These are phyloP conservation scores for Martes martes DNA, from an alignment of 2,113 vertebrate species.

Conservation along the genomic window DNA sequence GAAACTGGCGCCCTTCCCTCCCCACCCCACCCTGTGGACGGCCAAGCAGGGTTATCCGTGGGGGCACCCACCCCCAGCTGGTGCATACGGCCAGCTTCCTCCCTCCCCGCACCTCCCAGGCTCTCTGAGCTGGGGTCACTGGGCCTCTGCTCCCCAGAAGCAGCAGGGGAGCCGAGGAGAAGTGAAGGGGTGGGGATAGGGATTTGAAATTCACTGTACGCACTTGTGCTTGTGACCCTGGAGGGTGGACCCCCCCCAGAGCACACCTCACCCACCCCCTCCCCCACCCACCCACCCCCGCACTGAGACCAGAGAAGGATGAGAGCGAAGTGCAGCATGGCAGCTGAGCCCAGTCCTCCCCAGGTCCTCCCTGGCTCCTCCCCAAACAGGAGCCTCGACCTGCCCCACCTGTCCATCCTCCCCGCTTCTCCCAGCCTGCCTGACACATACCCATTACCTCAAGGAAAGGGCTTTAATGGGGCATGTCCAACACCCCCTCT, in stretches of 20 bases:
- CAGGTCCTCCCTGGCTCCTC: not conserved
- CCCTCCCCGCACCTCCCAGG: not conserved
- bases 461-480: not conserved
- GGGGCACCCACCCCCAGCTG: not conserved
- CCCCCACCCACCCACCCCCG: not conserved
- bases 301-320: not conserved
- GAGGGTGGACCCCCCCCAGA: not conserved
- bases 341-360: not conserved
- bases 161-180: not conserved
- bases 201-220: not conserved
- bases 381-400: not conserved
- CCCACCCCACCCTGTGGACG: too few species aligned
- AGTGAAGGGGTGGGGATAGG: not conserved
- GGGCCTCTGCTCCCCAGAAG: not conserved
- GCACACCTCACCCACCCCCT: fast-evolving
- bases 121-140: not conserved
- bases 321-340: not conserved
- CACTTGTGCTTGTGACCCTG: not conserved
- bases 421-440: not conserved
- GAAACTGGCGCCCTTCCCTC: not conserved
- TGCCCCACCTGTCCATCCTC: not conserved
- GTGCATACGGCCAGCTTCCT: fast-evolving
- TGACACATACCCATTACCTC: not conserved
- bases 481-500: not conserved
- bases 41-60: not conserved